Evolutionary conservation across 2,888 invertebrate species (phyloP).

Genomic region (Ophion ventricosus): DNA sequence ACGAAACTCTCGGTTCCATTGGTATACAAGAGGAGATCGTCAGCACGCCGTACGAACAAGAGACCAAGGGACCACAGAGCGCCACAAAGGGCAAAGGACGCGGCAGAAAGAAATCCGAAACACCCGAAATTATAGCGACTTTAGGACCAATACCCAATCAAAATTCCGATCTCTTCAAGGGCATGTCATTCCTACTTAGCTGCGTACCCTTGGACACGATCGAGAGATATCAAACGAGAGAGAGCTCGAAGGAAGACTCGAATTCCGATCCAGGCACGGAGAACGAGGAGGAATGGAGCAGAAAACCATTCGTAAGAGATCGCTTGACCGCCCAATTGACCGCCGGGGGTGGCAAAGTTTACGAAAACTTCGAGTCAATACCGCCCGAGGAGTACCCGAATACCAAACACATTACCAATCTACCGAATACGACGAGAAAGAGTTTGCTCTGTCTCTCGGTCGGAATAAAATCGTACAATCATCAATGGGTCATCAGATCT

Average conservation of each 20-base stretch:
- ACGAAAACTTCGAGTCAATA: slow-evolving; percentile 85
- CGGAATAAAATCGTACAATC: slow-evolving; percentile 86
- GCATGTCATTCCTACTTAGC: slow-evolving; percentile 86
- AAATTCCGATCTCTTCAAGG: slow-evolving; percentile 84
- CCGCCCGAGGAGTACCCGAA: slow-evolving; percentile 85
- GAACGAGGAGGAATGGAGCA: slow-evolving; percentile 85
- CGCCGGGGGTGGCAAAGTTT: slow-evolving; percentile 87
- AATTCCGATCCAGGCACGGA: slow-evolving; percentile 84
- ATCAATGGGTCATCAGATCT: slow-evolving; percentile 89
- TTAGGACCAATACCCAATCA: slow-evolving; percentile 85
- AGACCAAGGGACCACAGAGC: slow-evolving; percentile 72
- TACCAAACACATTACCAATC: slow-evolving; percentile 87
- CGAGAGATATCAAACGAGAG: slow-evolving; percentile 71
- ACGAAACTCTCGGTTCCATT: slow-evolving; percentile 56
- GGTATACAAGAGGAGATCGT: slow-evolving; percentile 74
- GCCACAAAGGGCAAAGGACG: slow-evolving; percentile 85
- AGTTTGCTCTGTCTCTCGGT: slow-evolving; percentile 89
- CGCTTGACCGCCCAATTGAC: slow-evolving; percentile 86
- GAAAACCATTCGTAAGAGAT: slow-evolving; percentile 84
- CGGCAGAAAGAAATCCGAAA: slow-evolving; percentile 84
- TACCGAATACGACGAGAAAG: slow-evolving; percentile 90
- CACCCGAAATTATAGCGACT: slow-evolving; percentile 83
- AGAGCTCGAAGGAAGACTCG: slow-evolving; percentile 73
- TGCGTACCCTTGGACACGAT: slow-evolving; percentile 83
- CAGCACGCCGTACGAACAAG: slow-evolving; percentile 72